phyloP scores from a whole-genome alignment of 2,888 invertebrate species.

The Microplitis deprimator region DNA sequence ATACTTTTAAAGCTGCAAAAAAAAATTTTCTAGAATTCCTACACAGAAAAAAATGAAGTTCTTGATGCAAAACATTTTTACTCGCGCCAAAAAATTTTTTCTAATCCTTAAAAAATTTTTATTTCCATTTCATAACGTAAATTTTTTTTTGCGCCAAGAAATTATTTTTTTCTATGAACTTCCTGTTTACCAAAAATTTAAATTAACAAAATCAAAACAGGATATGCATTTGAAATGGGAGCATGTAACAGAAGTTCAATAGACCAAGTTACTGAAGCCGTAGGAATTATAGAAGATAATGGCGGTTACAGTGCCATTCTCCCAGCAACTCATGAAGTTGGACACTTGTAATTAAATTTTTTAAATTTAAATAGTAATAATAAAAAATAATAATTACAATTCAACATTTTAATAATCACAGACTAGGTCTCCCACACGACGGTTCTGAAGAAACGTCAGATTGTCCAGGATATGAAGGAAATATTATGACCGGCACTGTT shows the following conservation, averaged over 20 bases:
- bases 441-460: conserved; percentile 43
- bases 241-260: conserved; percentile 58
- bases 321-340: conserved; percentile 63
- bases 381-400: not conserved
- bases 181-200: no score
- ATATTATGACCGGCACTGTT: conserved; percentile 58
- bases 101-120: no score
- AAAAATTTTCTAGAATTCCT: not conserved
- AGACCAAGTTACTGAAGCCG: conserved; percentile 56
- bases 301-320: conserved; percentile 63
- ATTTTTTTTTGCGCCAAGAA: not conserved
- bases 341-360: conserved; percentile 60
- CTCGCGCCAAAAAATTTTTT: no score
- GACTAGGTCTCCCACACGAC: conserved; percentile 63
- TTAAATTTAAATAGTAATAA: not conserved
- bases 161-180: not conserved
- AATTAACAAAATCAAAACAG: conserved; percentile 40
- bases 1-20: conserved; percentile 1
- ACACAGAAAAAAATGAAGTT: not conserved
- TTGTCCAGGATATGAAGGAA: conserved; percentile 52
- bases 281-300: conserved; percentile 65
- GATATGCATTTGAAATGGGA: conserved; percentile 61
- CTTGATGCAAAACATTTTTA: no score
- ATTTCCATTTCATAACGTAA: not conserved
- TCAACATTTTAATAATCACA: conserved; percentile 36